These are phyloP conservation scores for Dorcus hopei DNA, from an alignment of 2,888 invertebrate species.

Conservation along the genomic window DNA sequence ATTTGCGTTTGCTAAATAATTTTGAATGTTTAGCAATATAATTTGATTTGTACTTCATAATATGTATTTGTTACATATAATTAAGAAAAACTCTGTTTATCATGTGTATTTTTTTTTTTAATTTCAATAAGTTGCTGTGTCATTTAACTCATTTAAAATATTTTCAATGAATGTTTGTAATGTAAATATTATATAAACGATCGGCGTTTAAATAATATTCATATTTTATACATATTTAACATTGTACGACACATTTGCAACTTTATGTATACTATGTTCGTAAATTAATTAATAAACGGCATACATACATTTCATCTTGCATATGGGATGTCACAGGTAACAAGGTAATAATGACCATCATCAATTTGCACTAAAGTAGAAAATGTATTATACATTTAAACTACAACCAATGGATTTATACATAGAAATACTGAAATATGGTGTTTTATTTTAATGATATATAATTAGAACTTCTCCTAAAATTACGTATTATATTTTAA, in stretches of 20 bases:
- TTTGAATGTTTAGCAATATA: conserved; percentile 7
- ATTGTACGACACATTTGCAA: not conserved
- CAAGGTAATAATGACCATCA: conserved; percentile 10
- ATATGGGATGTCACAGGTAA: conserved; percentile 24
- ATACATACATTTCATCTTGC: conserved; percentile 12
- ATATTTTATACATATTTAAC: not conserved
- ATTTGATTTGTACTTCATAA: conserved; percentile 2
- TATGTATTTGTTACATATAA: not conserved
- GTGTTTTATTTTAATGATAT: conserved; percentile 16
- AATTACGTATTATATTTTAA: too few species aligned
- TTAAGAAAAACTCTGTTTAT: not conserved
- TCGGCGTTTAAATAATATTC: not conserved
- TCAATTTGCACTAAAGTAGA: conserved; percentile 30
- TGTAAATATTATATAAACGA: not conserved
- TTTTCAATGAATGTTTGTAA: too few species aligned
- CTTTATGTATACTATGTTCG: conserved; percentile 1
- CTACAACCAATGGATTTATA: conserved; percentile 37
- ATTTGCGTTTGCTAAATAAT: conserved; percentile 8
- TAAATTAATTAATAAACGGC: conserved; percentile 5
- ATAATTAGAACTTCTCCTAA: too few species aligned
- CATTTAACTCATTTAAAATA: not conserved
- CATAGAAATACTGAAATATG: conserved; percentile 35
- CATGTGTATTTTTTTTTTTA: not conserved
- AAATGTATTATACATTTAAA: conserved; percentile 33
- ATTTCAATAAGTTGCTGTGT: not conserved